Evolutionary conservation across 2,797 vertebrate species (phyloP).

Genomic region (Cynodonichthys magdalenae): DNA sequence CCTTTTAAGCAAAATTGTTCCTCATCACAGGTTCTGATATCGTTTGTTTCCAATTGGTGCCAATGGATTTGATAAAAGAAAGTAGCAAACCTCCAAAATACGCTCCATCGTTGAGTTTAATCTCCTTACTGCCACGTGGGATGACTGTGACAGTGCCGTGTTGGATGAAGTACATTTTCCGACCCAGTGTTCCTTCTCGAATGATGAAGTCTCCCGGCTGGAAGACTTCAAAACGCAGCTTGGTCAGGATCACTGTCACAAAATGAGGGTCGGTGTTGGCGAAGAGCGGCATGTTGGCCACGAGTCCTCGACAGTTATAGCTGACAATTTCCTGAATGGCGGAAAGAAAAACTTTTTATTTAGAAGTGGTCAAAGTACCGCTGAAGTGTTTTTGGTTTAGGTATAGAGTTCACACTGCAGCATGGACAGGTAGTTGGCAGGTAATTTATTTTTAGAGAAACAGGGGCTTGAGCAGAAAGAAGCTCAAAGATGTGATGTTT

Average conservation of each 20-base stretch:
- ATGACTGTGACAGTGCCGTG: slow-evolving; percentile 88
- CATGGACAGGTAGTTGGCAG: not conserved
- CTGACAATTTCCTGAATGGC: slow-evolving; percentile 88
- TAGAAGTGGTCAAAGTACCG: not conserved
- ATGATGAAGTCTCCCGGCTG: slow-evolving; percentile 88
- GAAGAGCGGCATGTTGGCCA: slow-evolving; percentile 93
- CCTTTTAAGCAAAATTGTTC: too few relatives aligned
- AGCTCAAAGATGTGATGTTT: not conserved
- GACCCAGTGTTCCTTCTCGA: slow-evolving; percentile 89
- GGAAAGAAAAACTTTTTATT: not conserved
- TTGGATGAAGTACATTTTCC: slow-evolving; percentile 96
- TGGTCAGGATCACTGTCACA: slow-evolving; percentile 91
- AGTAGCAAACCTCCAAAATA: slow-evolving; percentile 87
- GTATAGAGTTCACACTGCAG: not conserved
- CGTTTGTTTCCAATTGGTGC: too few relatives aligned
- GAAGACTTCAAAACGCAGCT: slow-evolving; percentile 92
- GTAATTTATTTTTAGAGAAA: too few relatives aligned
- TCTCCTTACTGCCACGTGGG: slow-evolving; percentile 86
- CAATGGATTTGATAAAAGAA: not conserved
- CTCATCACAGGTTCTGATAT: too few relatives aligned
- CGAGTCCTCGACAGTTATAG: slow-evolving; percentile 91
- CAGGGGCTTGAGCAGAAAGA: too few relatives aligned
- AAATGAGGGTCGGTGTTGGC: slow-evolving; percentile 89
- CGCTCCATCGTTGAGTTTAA: slow-evolving; percentile 87
- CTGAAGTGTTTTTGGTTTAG: not conserved